A percentile compares a stretch with the other conserved stretches of the same genome.
Evolutionary conservation across 1,140 invertebrate genomes (phyloP).

Genomic region (Cephus cinctus): DNA sequence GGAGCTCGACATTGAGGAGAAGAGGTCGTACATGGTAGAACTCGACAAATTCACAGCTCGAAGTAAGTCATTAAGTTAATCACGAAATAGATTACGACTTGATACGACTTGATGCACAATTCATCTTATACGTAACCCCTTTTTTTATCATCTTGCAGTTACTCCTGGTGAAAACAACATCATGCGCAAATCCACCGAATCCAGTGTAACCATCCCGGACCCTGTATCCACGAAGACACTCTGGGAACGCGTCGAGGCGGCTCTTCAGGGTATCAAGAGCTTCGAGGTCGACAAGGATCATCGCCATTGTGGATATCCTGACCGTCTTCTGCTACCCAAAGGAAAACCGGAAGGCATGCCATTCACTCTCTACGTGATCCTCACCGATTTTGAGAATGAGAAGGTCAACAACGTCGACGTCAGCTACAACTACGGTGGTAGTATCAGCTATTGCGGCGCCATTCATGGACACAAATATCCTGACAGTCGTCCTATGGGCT

Average conservation of each 20-base stretch:
- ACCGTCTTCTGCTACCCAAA: slow-evolving; percentile 33
- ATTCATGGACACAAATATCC: slow-evolving; percentile 67
- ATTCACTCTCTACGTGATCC: slow-evolving; percentile 41
- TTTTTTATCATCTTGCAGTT: slow-evolving; percentile 31
- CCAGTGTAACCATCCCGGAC: slow-evolving; percentile 30
- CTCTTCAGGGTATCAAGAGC: slow-evolving; percentile 12
- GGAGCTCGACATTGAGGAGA: slow-evolving; percentile 53
- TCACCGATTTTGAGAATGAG: slow-evolving; percentile 37
- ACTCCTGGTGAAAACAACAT: slow-evolving; percentile 29
- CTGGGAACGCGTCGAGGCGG: slow-evolving; percentile 18
- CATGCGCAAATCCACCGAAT: slow-evolving; percentile 27
- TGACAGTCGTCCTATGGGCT: slow-evolving; percentile 61
- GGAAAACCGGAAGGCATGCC: slow-evolving; percentile 33
- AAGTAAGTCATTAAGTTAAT: slow-evolving; percentile 56
- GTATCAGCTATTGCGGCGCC: slow-evolving; percentile 63
- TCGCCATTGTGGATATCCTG: slow-evolving; percentile 38
- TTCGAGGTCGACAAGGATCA: slow-evolving; percentile 11
- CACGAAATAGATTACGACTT: no score
- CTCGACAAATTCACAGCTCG: slow-evolving; percentile 59
- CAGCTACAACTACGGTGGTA: slow-evolving; percentile 16
- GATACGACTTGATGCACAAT: no score
- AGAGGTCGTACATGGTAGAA: slow-evolving; percentile 59
- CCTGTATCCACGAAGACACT: neutral
- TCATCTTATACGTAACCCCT: no score
- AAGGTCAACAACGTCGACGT: slow-evolving; percentile 14